phyloP scores from a whole-genome alignment of 2,113 vertebrate genomes.

The Oreocharis arfaki region DNA sequence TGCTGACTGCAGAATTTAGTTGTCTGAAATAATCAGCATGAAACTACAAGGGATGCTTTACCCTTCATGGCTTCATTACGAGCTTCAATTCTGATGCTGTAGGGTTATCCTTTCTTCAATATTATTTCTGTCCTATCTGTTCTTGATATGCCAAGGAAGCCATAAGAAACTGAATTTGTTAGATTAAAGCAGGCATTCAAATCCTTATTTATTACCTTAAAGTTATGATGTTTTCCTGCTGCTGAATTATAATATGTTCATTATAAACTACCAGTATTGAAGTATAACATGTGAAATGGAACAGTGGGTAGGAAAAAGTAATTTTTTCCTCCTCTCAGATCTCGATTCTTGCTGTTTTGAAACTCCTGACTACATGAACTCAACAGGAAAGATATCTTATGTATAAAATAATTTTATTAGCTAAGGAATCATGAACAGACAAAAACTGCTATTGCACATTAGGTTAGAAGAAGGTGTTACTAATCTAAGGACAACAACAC shows the following conservation, averaged over 20 bases:
- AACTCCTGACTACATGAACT: neutral
- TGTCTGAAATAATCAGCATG: neutral
- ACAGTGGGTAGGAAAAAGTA: neutral
- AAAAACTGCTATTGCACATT: constrained; percentile 13
- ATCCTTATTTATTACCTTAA: neutral
- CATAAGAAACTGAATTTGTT: neutral
- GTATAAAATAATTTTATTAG: constrained; percentile 33
- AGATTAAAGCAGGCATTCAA: neutral
- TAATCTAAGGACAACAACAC: constrained; percentile 24
- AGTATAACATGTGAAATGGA: neutral
- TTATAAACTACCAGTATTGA: neutral
- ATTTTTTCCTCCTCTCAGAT: neutral
- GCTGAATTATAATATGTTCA: neutral
- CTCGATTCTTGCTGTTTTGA: neutral
- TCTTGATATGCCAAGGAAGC: neutral
- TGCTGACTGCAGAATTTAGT: neutral
- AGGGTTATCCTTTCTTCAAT: neutral
- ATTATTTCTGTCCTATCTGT: neutral
- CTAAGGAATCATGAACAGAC: neutral
- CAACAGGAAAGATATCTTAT: neutral
- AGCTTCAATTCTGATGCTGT: neutral
- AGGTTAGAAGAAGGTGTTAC: constrained; percentile 7
- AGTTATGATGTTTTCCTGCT: neutral
- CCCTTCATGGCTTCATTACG: neutral
- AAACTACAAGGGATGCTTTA: neutral